Evolutionary conservation across 1,140 invertebrate species (phyloP).

Genomic region (Platorchestia sp.): DNA sequence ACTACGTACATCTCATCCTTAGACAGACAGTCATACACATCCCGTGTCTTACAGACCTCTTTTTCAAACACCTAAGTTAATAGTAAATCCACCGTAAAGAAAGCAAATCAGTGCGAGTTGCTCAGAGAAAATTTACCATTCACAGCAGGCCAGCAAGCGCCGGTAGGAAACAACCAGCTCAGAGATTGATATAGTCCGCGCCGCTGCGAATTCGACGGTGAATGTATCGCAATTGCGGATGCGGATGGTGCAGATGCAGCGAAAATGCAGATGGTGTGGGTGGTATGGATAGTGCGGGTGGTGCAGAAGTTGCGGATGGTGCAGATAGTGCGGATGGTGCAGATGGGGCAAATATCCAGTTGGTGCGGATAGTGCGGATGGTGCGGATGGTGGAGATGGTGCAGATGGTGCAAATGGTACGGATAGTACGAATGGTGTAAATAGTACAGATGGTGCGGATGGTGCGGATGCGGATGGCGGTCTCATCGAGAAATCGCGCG

Average conservation of each 20-base stretch:
- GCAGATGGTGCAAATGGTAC: neutral
- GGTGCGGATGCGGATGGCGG: neutral
- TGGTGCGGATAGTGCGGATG: neutral
- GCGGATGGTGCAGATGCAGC: too few species aligned
- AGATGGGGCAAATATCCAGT: too few species aligned
- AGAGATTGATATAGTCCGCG: neutral
- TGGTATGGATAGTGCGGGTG: too few species aligned
- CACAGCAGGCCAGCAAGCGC: neutral
- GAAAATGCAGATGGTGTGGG: too few species aligned
- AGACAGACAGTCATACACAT: neutral
- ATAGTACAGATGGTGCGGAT: neutral
- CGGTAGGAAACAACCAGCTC: neutral
- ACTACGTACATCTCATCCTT: neutral
- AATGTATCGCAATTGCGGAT: too few species aligned
- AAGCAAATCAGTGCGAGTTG: too few species aligned
- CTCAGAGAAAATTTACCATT: too few species aligned
- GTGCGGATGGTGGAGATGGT: too few species aligned
- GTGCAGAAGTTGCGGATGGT: neutral
- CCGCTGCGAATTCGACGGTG: neutral
- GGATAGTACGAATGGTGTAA: neutral
- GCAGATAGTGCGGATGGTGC: neutral
- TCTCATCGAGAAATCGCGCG: neutral
- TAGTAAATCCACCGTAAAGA: neutral
- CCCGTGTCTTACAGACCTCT: too few species aligned
- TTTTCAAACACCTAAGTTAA: too few species aligned